Evolutionary conservation across 2,797 vertebrate species (phyloP).

Genomic region (Epinephelus coioides): DNA sequence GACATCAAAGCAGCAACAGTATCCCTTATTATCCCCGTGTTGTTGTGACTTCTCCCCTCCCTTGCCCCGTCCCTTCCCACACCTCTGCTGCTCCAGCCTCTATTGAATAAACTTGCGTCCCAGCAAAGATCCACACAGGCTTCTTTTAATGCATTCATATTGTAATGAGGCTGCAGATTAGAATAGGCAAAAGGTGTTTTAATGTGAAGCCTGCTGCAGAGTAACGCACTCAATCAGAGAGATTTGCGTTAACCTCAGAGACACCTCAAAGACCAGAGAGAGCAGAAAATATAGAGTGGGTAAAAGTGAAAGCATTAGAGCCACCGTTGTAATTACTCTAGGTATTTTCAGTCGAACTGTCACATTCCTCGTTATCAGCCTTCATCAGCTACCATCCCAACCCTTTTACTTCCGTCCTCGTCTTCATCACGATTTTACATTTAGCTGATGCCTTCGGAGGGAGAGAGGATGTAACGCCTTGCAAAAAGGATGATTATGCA

Average conservation of each 20-base stretch:
- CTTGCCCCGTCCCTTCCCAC: slow-evolving; percentile 6
- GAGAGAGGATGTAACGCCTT: not conserved
- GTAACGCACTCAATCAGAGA: slow-evolving; percentile 45
- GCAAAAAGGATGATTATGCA: not conserved
- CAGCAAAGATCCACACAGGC: slow-evolving; percentile 32
- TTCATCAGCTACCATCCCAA: slow-evolving; percentile 28
- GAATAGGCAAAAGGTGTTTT: slow-evolving; percentile 54
- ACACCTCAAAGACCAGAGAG: slow-evolving; percentile 37
- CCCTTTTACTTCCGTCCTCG: slow-evolving; percentile 6
- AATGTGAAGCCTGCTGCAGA: slow-evolving; percentile 36
- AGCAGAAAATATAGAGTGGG: slow-evolving; percentile 19
- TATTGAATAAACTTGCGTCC: slow-evolving; percentile 28
- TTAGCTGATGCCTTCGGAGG: slow-evolving; percentile 2
- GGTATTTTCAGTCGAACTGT: slow-evolving; percentile 45
- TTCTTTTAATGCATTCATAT: slow-evolving; percentile 68
- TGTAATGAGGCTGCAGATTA: slow-evolving; percentile 74
- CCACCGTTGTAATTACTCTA: slow-evolving; percentile 28
- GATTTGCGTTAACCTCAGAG: slow-evolving; percentile 53
- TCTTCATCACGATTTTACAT: slow-evolving; percentile 21
- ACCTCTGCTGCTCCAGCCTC: slow-evolving; percentile 21
- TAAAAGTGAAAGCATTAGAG: slow-evolving; percentile 42
- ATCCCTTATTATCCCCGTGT: slow-evolving; percentile 30
- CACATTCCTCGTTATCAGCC: slow-evolving; percentile 27
- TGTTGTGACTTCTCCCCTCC: slow-evolving; percentile 26
- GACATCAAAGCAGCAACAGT: slow-evolving; percentile 45